These are phyloP conservation scores for Rhizoglyphus robini DNA, from an alignment of 1,140 invertebrate genomes.

Conservation along the genomic window DNA sequence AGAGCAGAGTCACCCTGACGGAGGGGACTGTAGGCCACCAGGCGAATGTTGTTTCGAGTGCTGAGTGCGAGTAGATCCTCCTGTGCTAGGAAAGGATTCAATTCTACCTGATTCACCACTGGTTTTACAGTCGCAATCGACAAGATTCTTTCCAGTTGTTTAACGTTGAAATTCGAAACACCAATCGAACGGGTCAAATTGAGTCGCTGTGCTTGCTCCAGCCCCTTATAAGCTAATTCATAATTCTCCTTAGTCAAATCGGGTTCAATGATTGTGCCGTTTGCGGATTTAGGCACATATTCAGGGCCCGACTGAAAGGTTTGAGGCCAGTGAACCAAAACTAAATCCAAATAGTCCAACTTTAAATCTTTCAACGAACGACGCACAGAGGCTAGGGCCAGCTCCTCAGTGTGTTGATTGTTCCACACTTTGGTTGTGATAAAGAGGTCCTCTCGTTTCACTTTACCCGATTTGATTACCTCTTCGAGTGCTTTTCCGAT, in stretches of 20 bases:
- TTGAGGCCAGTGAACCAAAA: too few relatives aligned
- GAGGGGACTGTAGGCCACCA: conserved; percentile 38
- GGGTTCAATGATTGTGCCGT: conserved; percentile 37
- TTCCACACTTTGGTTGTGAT: too few relatives aligned
- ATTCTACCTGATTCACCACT: conserved; percentile 27
- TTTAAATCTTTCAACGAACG: conserved; percentile 51
- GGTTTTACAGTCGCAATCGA: conserved; percentile 52
- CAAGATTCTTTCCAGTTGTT: conserved; percentile 45
- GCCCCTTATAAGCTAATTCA: conserved; percentile 16
- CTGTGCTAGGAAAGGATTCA: conserved; percentile 30
- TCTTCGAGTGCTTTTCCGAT: conserved; percentile 58
- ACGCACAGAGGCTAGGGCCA: conserved; percentile 50
- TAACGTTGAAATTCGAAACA: too few relatives aligned
- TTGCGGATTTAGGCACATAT: conserved; percentile 45
- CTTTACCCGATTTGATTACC: conserved; percentile 51
- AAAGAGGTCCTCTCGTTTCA: too few relatives aligned
- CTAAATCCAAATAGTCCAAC: conserved; percentile 65
- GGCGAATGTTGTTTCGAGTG: conserved; percentile 28
- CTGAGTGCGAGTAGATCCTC: conserved; percentile 28
- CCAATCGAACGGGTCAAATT: too few relatives aligned
- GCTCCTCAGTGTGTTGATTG: too few relatives aligned
- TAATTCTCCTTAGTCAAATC: conserved; percentile 26
- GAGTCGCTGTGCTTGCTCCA: conserved; percentile 32
- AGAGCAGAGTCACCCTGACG: conserved; percentile 34
- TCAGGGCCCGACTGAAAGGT: conserved; percentile 44